Evolutionary conservation across 2,888 invertebrate genomes (phyloP), one percentile per base, ranked within the genome.

Genomic region (Lasioglossum zephyrum): DNA sequence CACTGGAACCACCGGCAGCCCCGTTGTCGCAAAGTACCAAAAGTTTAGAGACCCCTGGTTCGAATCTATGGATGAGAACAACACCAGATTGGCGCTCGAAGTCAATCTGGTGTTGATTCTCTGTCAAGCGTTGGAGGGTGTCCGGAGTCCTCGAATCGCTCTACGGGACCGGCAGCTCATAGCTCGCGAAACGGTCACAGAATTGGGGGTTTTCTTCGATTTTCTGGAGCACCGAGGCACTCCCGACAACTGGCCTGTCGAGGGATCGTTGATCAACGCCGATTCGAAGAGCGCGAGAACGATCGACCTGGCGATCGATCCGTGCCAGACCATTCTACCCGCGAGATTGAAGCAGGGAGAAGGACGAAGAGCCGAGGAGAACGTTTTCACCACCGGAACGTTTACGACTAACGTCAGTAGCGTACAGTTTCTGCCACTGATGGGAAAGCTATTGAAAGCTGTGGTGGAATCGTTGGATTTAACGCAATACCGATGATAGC

Each of bases 11-110:
- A 87, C 47, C 41, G 87, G 87, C 9, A 90, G 89, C 5, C 89
- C 90, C 9, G 81, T 85, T 22, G 79, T 87, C 16, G 73, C 85
- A 0, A 91, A 87, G 26, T 87, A 89, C 72, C 87, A 88, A 8
- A 91, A 85, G 60, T 90, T 88, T 5, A 93, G 89, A 69, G 94
- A 94, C 83, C 95, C 95, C 0, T 95, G 95, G 95, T 95, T 95
- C 80, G 93, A 94, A 44, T 94, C 95, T 13, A 95, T 95, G 95
- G 94, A 95, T 49, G 93, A 94, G 53, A 93, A 94, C 53, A 95
- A 95, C 44, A 93, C 95, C 5, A 90, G 95, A 66, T 87, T 95
- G 0, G 95, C 95, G 0, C 89, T 95, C 2, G 95, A 95, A 82
- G 93, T 95, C 1, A 95, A 95, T 87, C 92, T 95, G 4, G 93